Conservation (phyloP, 1,140 invertebrate species). For the Oedothorax gibbosus region DNA sequence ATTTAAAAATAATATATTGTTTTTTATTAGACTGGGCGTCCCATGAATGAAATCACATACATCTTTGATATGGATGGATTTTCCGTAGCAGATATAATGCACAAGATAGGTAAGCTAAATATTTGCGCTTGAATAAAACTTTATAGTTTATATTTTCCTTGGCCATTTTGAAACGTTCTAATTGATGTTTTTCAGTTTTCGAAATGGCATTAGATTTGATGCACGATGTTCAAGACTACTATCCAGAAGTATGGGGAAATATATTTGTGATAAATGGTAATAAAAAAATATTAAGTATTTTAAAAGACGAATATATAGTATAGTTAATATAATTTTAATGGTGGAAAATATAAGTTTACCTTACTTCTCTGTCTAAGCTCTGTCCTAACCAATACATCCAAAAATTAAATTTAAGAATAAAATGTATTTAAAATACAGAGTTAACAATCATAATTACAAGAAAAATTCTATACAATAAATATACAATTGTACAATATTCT, state of each 20-base stretch:
- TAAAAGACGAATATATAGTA: neutral
- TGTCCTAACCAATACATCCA: no score
- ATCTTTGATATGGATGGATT: slow-evolving; percentile 39
- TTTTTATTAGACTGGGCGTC: slow-evolving; percentile 22
- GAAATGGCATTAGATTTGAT: slow-evolving; percentile 45
- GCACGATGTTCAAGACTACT: slow-evolving; percentile 21
- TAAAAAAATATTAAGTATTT: neutral
- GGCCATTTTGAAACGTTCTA: neutral
- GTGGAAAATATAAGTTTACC: no score
- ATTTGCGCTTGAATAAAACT: neutral
- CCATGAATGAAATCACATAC: slow-evolving; percentile 24
- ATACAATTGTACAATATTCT: no score
- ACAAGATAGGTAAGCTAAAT: slow-evolving; percentile 19
- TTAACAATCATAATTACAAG: no score
- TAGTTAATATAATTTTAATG: no score
- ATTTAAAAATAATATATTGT: neutral
- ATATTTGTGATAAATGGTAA: slow-evolving; percentile 37
- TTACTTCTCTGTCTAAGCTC: no score
- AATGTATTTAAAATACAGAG: no score
- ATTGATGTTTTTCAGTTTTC: slow-evolving; percentile 7
- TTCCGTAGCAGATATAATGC: slow-evolving; percentile 14
- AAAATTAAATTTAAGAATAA: no score
- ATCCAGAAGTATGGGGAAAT: slow-evolving; percentile 34
- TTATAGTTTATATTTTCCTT: neutral
- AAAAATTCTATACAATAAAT: no score